Base-by-base conservation (phyloP, 2,888 invertebrate genomes). In the Drosophila multiciliata region DNA sequence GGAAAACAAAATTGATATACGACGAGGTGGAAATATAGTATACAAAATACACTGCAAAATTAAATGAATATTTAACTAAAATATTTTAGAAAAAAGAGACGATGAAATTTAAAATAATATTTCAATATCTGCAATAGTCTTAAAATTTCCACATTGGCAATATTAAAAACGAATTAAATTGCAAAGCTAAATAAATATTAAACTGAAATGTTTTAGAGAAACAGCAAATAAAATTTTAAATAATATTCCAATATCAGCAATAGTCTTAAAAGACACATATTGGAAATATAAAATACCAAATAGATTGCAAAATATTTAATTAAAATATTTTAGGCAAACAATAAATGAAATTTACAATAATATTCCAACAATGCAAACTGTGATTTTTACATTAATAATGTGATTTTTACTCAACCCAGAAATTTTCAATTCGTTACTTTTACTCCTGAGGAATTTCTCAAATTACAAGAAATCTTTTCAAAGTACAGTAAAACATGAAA, bases 401-500 rank as follows among this genome's bases (percentile, higher is more conserved):
- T 15, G 1, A 32, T 9, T 23, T 29, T 50, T 23, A 23, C n/a
- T 20, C 5, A 15, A 9, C 2, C 9, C 32, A 15, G 1, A 38
- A 23, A 23, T 23, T 23, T 23, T 23, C 3, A 15, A 20, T 11
- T 32, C 15, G 3, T 29, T 23, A 15, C 5, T 32, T 32, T 42
- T 11, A 6, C 17, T 17, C 29, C 1, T 4, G 0, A 17, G 12
- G 3, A 33, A 17, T 26, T 32, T n/a, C 23, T 23, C 11, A 29
- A 17, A 32, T 23, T 26, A 11, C 11, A 26, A 15, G 17, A 45
- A 33, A 17, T 49, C 35, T 20, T 26, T 36, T 26, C 6, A 9
- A 8, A 12, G 75, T 80, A 80, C 74, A 76, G 77, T 50, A 33
- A 40, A 62, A 26, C 33, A 70, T 61, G 68, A 72, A 71, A 73